Base-by-base conservation (phyloP, 2,113 vertebrate genomes). In the Dryoscopus gambensis region DNA sequence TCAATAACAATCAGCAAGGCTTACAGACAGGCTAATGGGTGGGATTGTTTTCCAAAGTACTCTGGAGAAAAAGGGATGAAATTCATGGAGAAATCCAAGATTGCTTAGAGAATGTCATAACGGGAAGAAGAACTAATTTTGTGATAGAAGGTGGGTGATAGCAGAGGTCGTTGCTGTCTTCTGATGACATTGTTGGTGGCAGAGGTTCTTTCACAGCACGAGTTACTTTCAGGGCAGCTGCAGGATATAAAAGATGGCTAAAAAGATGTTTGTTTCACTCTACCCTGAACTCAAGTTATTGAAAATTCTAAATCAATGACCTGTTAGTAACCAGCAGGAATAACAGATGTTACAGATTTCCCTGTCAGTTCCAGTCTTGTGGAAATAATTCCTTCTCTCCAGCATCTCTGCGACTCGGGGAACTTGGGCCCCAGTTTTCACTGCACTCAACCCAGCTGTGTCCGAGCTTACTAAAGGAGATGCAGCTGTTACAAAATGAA, bases 401-500 rank as follows among this genome's bases (percentile, higher is more conserved):
- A 30, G 4, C 2, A 0, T 14, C 13, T 91, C 47, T 68, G 49
- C 0, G 1, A 3, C 12, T 40, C 7, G 6, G 37, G 13, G 30
- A 81, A 20, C 44, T 59, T 28, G 9, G 11, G 25, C 25, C 24
- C 33, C 56, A 59, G 49, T 74, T 84, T 55, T 74, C 55, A 19
- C 65, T 60, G 73, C 30, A 39, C 24, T 78, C 47, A 31, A 59
- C 30, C 11, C 50, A 44, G 8, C 49, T 63, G 10, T 46, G 40
- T 39, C 53, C 0, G 0, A 73, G 28, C 21, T 60, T 89, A 33
- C 33, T 69, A 50, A 57, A 69, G 31, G 42, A 81, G 79, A 56
- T 46, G 47, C 31, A 40, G 60, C 6, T 31, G 35, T 60, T 82
- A 35, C 3, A 63, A 71, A 85, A 52, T 71, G 3, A 24, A 75